These are phyloP conservation scores for Antennarius striatus DNA, from an alignment of 2,113 vertebrate genomes.

Conservation along the genomic window DNA sequence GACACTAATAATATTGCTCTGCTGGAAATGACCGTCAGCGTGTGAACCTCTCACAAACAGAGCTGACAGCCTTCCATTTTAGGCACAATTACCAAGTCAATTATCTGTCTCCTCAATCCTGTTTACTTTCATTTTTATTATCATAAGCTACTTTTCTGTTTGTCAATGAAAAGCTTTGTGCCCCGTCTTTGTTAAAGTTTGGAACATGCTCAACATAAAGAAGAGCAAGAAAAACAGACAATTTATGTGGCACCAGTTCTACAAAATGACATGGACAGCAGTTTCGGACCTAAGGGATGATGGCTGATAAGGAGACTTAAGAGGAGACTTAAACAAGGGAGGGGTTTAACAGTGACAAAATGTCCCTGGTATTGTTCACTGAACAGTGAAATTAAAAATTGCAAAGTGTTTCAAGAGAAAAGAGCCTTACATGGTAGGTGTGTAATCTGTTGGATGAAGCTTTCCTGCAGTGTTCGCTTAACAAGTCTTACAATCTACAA, in stretches of 20 bases:
- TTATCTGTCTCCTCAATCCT: no score
- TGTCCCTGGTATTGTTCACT: constrained; percentile 54
- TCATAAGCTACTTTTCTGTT: constrained; percentile 5
- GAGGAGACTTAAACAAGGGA: constrained; percentile 23
- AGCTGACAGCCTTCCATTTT: no score
- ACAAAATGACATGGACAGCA: constrained; percentile 18
- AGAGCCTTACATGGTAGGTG: constrained; percentile 28
- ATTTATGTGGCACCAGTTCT: neutral
- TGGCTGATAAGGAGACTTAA: constrained; percentile 23
- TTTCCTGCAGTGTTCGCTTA: constrained; percentile 38
- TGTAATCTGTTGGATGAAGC: constrained; percentile 32
- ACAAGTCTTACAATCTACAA: constrained; percentile 57
- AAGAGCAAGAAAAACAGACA: neutral
- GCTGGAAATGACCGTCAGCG: no score
- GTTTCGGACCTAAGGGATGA: constrained; percentile 7
- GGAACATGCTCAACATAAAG: neutral
- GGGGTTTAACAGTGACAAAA: constrained; percentile 29
- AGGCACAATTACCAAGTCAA: no score
- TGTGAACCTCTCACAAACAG: no score
- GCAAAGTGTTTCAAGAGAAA: constrained; percentile 53
- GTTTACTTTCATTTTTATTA: no score
- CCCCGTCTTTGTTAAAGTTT: neutral
- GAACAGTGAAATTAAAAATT: constrained; percentile 75
- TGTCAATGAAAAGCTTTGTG: neutral
- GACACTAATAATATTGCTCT: neutral